These are phyloP conservation scores for Thalassoma bifasciatum DNA, from an alignment of 2,113 vertebrate genomes.

Conservation along the genomic window DNA sequence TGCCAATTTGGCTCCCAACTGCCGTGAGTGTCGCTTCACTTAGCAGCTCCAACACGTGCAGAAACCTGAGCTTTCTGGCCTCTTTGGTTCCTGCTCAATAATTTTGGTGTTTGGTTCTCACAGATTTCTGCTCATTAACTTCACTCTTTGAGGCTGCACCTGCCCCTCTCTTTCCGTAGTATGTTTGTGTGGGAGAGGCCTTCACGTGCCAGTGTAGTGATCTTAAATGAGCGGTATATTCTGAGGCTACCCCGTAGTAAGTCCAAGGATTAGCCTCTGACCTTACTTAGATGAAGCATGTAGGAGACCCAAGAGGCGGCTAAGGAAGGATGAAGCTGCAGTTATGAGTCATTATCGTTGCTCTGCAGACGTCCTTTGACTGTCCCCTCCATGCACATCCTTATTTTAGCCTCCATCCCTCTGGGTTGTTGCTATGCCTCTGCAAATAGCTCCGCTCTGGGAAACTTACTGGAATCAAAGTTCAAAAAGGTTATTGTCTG, in stretches of 20 bases:
- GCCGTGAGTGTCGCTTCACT: conserved; percentile 42
- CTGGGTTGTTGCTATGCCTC: conserved; percentile 2
- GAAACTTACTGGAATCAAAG: neutral
- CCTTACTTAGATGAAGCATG: conserved; percentile 25
- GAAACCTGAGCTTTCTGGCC: conserved; percentile 50
- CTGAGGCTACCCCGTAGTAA: neutral
- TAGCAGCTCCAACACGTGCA: conserved; percentile 20
- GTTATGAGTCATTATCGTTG: neutral
- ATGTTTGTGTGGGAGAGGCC: neutral
- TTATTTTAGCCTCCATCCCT: conserved; percentile 5
- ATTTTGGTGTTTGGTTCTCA: conserved; percentile 16
- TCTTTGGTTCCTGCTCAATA: neutral
- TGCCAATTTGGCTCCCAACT: neutral
- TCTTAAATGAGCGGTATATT: conserved; percentile 2
- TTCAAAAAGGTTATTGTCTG: neutral
- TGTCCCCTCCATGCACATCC: neutral
- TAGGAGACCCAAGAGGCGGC: neutral
- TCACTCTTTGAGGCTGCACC: conserved; percentile 5
- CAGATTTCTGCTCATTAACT: conserved; percentile 30
- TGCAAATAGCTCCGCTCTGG: neutral
- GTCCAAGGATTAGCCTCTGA: conserved; percentile 22
- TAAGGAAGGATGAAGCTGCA: conserved; percentile 1
- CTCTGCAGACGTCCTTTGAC: conserved; percentile 10
- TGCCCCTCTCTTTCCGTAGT: neutral
- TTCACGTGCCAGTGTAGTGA: neutral